Conservation (phyloP, 2,888 invertebrate species). For the Pinctada fucata region DNA sequence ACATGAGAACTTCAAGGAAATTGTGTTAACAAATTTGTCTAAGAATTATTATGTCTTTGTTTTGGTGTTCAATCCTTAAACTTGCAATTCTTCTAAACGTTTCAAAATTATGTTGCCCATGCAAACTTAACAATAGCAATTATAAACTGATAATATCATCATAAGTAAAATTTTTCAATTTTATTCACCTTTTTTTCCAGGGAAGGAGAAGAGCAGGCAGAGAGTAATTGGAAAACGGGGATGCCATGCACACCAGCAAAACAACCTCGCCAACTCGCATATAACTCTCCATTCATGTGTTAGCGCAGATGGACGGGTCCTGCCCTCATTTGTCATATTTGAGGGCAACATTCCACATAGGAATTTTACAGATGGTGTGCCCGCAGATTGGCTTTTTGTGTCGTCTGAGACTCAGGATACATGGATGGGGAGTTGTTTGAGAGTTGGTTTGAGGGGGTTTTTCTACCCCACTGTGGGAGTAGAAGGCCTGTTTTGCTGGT, state of each 20-base stretch:
- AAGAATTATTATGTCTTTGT: too few relatives aligned
- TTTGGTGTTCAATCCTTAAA: too few relatives aligned
- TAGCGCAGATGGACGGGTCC: slow-evolving; percentile 17
- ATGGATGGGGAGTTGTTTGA: slow-evolving; percentile 25
- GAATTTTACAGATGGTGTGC: slow-evolving; percentile 22
- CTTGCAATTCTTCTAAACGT: too few relatives aligned
- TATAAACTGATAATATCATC: too few relatives aligned
- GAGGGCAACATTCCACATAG: slow-evolving; percentile 15
- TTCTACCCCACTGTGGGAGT: slow-evolving; percentile 4
- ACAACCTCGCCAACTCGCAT: neutral
- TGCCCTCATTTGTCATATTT: slow-evolving; percentile 34
- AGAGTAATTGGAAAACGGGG: slow-evolving; percentile 17
- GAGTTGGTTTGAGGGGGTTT: slow-evolving; percentile 6
- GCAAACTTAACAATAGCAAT: too few relatives aligned
- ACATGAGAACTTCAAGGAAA: too few relatives aligned
- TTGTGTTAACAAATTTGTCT: too few relatives aligned
- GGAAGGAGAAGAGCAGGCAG: neutral
- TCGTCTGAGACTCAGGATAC: slow-evolving; percentile 22
- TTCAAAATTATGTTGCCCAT: too few relatives aligned
- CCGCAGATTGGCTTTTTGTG: slow-evolving; percentile 8
- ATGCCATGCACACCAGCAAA: slow-evolving; percentile 16
- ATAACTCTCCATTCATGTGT: slow-evolving; percentile 27
- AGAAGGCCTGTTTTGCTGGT: slow-evolving; percentile 6
- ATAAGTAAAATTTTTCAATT: too few relatives aligned
- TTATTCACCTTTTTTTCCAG: too few relatives aligned